phyloP scores from a whole-genome alignment of 1,140 invertebrate species.

The Paralvinella palmiformis region DNA sequence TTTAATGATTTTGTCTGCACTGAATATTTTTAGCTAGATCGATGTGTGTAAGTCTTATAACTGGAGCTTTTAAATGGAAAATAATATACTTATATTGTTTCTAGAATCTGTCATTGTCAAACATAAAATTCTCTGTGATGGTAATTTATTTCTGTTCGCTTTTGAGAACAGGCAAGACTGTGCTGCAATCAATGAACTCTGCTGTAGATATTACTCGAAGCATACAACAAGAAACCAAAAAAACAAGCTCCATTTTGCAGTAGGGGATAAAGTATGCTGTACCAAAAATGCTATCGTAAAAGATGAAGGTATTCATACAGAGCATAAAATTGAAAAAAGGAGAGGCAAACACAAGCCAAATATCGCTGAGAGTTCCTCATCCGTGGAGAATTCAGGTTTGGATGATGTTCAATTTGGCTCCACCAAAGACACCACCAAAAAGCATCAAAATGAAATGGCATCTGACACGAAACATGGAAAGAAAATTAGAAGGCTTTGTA shows the following conservation, averaged over 20 bases:
- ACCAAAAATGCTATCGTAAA: conserved; percentile 33
- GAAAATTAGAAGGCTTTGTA: conserved; percentile 29
- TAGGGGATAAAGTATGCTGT: conserved; percentile 40
- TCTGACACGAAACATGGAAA: background rate
- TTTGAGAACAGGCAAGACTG: conserved; percentile 29
- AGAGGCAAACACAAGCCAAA: no score
- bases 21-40: no score
- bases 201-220: conserved; percentile 33
- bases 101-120: background rate
- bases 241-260: conserved; percentile 25
- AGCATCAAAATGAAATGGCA: no score
- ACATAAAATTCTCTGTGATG: background rate
- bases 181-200: conserved; percentile 38
- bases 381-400: no score
- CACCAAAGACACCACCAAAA: no score
- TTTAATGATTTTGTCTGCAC: no score
- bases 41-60: no score
- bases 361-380: no score
- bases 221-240: conserved; percentile 23
- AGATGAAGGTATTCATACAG: background rate
- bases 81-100: no score
- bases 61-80: no score
- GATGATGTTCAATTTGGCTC: no score
- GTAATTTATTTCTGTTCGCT: background rate
- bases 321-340: background rate